Evolutionary conservation across 2,888 invertebrate species (phyloP), one percentile per base, ranked within the genome.

Genomic region (Escarpia spicata): DNA sequence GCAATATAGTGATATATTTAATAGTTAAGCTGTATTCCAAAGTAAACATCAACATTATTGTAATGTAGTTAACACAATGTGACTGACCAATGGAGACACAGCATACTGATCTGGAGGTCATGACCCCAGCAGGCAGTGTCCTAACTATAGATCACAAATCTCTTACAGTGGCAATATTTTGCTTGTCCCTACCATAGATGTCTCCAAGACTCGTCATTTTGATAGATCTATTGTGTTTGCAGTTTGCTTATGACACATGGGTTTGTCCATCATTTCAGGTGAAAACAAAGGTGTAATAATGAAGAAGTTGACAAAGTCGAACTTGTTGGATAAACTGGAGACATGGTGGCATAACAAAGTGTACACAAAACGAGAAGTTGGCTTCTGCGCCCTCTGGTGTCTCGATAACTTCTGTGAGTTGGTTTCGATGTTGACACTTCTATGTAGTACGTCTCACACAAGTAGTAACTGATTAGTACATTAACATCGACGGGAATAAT

Each of bases 331-430:
- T 93, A 96, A 96, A 75, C 96, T 99, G 94, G 98, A 98, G 96
- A 96, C 97, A 92, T 97, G 97, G 97, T 95, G 95, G 94, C 97
- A 97, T 31, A 96, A 97, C 92, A 97, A 97, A 0, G 97, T 98
- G 95, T 98, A 97, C 95, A 97, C 97, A 91, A 97, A 98, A 97
- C 97, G 98, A 93, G 98, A 99, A 97, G 98, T 98, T 93, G 98
- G 98, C 89, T 99, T 99, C 96, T 98, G 98, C 96, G 98, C 99
- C 45, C 98, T 98, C 94, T 99, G 99, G 99, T 98, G 98, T 94
- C 97, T 99, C 93, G 99, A 99, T 97, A 99, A 99, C 96, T 97
- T 98, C 94, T 99, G 98, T 98, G 97, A 95, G 96, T 95, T 45
- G 92, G 75, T 45, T 26, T 75, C n/a, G 15, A 26, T 75, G 26